Evolutionary conservation across 2,888 invertebrate genomes (phyloP).

Genomic region (Allacma fusca): DNA sequence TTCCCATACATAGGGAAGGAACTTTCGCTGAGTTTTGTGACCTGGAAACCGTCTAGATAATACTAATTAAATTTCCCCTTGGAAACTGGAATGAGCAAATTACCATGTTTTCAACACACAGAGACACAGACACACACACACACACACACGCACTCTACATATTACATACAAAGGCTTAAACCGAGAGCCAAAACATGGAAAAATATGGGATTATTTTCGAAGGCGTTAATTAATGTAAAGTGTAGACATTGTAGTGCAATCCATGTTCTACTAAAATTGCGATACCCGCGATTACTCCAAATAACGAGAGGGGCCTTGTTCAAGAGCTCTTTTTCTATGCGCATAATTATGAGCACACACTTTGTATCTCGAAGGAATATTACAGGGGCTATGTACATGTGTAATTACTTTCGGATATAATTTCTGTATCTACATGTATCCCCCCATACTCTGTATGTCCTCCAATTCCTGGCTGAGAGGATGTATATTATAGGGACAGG

Average conservation of each 20-base stretch:
- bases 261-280: neutral
- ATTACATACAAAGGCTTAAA: no score
- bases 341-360: no score
- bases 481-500: no score
- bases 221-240: conserved; percentile 42
- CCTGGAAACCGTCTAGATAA: conserved; percentile 42
- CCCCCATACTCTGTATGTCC: no score
- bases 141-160: no score
- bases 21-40: conserved; percentile 30
- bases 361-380: no score
- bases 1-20: neutral
- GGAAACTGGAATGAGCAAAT: conserved; percentile 21
- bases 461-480: no score
- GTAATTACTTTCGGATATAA: no score
- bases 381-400: no score
- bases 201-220: conserved; percentile 42
- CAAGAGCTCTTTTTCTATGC: no score
- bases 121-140: neutral
- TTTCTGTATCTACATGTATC: no score
- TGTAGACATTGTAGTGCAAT: conserved; percentile 21
- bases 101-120: conserved; percentile 17
- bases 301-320: neutral
- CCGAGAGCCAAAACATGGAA: conserved; percentile 32
- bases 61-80: conserved; percentile 43
- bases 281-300: conserved; percentile 20